Percentiles rank a stretch among this genome's conserved stretches.
Evolutionary conservation across 2,113 vertebrate species (phyloP).

Genomic region (Oryctolagus cuniculus): DNA sequence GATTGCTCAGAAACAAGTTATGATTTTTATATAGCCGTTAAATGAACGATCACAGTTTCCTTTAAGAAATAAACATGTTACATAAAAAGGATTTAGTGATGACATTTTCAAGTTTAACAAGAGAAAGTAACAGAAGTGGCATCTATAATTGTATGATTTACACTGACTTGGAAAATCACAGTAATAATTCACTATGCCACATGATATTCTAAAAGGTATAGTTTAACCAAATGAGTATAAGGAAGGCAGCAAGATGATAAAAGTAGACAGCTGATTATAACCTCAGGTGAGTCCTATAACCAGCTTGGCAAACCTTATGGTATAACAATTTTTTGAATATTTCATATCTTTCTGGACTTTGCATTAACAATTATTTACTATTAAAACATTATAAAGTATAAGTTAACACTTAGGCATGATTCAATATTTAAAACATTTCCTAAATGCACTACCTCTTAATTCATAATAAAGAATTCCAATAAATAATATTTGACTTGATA

Average conservation of each 20-base stretch:
- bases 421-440: neutral
- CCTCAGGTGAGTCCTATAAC: neutral
- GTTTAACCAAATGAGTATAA: neutral
- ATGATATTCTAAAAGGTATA: neutral
- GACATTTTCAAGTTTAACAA: neutral
- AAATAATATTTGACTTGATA: slow-evolving; percentile 15
- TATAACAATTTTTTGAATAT: neutral
- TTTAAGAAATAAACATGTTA: slow-evolving; percentile 44
- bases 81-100: neutral
- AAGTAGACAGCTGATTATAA: neutral
- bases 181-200: neutral
- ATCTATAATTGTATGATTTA: neutral
- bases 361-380: slow-evolving; percentile 3
- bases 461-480: slow-evolving; percentile 10
- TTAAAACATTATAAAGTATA: neutral
- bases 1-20: slow-evolving; percentile 51
- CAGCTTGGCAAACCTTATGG: neutral
- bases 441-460: neutral
- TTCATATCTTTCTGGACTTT: neutral
- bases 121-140: neutral
- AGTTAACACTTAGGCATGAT: neutral
- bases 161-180: neutral
- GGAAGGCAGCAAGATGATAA: neutral
- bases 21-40: slow-evolving; percentile 18
- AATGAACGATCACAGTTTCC: slow-evolving; percentile 25